Percentiles rank a stretch among this genome's conserved stretches.
phyloP scores from a whole-genome alignment of 64 coral and sea anemone genomes.

The Montipora sp. region DNA sequence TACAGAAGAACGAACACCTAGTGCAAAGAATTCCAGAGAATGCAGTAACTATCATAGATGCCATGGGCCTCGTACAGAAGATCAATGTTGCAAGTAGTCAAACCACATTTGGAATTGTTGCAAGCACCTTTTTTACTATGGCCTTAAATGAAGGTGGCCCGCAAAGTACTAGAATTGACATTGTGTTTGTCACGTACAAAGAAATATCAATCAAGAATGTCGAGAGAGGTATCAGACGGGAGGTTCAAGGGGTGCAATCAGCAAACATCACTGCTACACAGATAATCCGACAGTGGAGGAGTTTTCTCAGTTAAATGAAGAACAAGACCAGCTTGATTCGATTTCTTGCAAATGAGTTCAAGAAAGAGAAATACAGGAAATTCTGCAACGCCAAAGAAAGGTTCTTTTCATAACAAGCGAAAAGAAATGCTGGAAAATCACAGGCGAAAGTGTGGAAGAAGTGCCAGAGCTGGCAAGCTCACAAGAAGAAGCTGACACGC shows the following conservation, averaged over 20 bases:
- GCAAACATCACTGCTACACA: not conserved
- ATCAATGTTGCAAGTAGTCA: constrained; percentile 28
- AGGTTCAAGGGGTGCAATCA: no score
- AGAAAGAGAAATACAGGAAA: no score
- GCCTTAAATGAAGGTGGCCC: no score
- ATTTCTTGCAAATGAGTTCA: no score
- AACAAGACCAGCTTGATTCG: no score
- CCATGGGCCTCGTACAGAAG: constrained; percentile 54
- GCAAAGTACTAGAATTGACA: no score
- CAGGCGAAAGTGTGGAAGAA: not conserved
- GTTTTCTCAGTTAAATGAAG: no score
- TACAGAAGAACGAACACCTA: constrained; percentile 41
- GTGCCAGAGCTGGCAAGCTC: not conserved
- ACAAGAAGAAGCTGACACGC: constrained; percentile 33
- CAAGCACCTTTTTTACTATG: constrained; percentile 29
- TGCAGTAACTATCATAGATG: constrained; percentile 59
- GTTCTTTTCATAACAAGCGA: not conserved
- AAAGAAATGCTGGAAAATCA: not conserved
- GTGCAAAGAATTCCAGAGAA: constrained; percentile 31
- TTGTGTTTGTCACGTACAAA: no score
- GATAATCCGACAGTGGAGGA: constrained; percentile 27
- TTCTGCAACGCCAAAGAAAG: not conserved
- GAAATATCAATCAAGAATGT: no score
- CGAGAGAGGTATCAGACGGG: no score
- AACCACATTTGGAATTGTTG: constrained; percentile 63